phyloP scores from a whole-genome alignment of 2,888 invertebrate genomes.

The Nycteola revayana region DNA sequence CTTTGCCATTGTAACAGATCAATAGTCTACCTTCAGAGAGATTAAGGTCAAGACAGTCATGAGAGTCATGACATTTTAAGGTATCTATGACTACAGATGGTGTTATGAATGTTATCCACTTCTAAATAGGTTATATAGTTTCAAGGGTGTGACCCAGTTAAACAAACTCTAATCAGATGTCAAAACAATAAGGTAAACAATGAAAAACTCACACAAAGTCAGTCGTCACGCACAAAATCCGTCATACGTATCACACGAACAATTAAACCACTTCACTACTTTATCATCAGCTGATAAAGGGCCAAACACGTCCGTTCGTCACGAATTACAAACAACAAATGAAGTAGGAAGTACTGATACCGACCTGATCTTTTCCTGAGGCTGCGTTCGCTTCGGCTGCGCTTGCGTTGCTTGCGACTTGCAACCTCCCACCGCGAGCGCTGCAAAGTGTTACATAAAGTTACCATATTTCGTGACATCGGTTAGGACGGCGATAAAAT shows the following conservation, averaged over 20 bases:
- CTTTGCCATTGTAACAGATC: slow-evolving; percentile 7
- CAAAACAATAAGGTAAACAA: too few species aligned
- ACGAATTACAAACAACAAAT: slow-evolving; percentile 53
- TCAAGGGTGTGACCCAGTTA: not conserved
- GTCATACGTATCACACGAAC: slow-evolving; percentile 31
- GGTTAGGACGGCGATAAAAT: slow-evolving; percentile 21
- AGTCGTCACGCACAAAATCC: slow-evolving; percentile 26
- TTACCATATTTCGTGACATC: slow-evolving; percentile 41
- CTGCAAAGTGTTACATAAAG: slow-evolving; percentile 69
- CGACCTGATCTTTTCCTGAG: slow-evolving; percentile 74
- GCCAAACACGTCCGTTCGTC: slow-evolving; percentile 46
- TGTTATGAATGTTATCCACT: too few species aligned
- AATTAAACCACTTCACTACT: slow-evolving; percentile 24
- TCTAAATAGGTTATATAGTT: too few species aligned
- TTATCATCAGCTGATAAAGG: slow-evolving; percentile 22
- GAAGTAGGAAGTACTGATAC: slow-evolving; percentile 58
- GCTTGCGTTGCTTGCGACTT: slow-evolving; percentile 53
- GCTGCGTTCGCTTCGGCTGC: slow-evolving; percentile 50
- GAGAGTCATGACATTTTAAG: too few species aligned
- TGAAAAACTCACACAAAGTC: slow-evolving; percentile 34
- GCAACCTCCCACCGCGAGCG: slow-evolving; percentile 66
- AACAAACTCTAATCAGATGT: slow-evolving; percentile 12
- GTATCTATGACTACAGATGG: too few species aligned
- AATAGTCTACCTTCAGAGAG: slow-evolving; percentile 1
- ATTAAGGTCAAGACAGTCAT: not conserved